Conservation (phyloP, 2,797 vertebrate genomes). For the Coluber constrictor region DNA sequence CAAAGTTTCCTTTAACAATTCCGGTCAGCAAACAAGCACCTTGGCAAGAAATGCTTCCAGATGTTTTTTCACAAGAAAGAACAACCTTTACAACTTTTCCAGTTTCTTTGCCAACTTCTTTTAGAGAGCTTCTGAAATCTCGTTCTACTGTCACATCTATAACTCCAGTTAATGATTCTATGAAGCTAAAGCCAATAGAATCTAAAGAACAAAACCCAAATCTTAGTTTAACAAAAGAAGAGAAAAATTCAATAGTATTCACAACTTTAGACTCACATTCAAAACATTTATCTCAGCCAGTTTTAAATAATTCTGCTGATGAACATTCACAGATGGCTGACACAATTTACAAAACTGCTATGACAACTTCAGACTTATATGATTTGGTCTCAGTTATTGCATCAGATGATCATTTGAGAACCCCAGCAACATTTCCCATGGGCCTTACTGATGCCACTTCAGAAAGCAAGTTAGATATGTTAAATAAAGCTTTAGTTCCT, state of each 20-base stretch:
- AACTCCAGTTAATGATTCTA: not conserved
- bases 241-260: not conserved
- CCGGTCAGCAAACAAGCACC: not conserved
- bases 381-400: not conserved
- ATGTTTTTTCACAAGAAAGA: constrained; percentile 4
- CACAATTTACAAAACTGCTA: not conserved
- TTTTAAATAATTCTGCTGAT: constrained; percentile 30
- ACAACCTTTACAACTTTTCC: not conserved
- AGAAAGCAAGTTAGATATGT: constrained; percentile 37
- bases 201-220: not conserved
- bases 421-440: not conserved
- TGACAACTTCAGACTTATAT: not conserved
- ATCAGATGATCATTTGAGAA: not conserved
- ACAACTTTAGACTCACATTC: not conserved
- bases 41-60: not conserved
- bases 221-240: constrained; percentile 11
- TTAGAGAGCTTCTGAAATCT: constrained; percentile 2
- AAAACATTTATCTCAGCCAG: constrained; percentile 23
- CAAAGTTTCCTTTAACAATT: not conserved
- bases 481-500: constrained; percentile 44
- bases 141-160: not conserved
- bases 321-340: not conserved
- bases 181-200: not conserved
- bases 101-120: constrained; percentile 8
- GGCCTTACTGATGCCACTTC: not conserved